phyloP scores from a whole-genome alignment of 2,888 invertebrate species.

The Drosophila barbarae region DNA sequence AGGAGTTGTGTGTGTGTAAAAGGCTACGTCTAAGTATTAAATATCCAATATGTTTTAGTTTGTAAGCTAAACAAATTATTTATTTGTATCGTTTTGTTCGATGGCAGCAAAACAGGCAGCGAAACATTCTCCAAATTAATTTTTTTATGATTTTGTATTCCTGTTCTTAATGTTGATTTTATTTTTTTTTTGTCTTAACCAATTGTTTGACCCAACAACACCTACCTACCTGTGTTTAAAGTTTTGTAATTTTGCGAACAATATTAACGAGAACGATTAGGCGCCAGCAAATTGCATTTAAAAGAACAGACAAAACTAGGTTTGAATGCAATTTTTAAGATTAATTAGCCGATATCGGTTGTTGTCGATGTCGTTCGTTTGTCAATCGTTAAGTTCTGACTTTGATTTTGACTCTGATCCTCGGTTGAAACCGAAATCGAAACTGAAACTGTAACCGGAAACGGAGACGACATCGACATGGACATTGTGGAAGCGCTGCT shows the following conservation, averaged over 20 bases:
- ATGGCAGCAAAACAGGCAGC: constrained; percentile 19
- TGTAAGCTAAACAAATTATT: constrained; percentile 65
- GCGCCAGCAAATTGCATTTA: constrained; percentile 34
- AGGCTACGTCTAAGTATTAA: constrained; percentile 71
- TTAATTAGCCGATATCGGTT: constrained; percentile 6
- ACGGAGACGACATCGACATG: constrained; percentile 28
- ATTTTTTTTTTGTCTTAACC: no score
- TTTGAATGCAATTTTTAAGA: constrained; percentile 1
- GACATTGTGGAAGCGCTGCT: constrained; percentile 50
- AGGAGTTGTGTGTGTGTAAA: constrained; percentile 38
- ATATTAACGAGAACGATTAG: neutral
- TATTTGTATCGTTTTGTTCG: constrained; percentile 48
- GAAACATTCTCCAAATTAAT: constrained; percentile 6
- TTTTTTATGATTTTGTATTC: constrained; percentile 26
- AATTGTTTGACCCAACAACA: no score
- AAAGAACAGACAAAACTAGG: neutral
- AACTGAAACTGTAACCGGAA: constrained; percentile 43
- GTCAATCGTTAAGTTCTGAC: constrained; percentile 1
- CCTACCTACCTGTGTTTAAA: no score
- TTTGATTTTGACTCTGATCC: constrained; percentile 17
- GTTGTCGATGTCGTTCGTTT: neutral
- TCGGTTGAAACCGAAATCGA: constrained; percentile 25
- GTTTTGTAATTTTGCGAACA: constrained; percentile 5
- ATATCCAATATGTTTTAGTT: constrained; percentile 69
- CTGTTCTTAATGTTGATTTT: constrained; percentile 18